Percentiles rank a stretch among this genome's conserved stretches.
phyloP scores from a whole-genome alignment of 2,113 vertebrate species.

The Alectura lathami region DNA sequence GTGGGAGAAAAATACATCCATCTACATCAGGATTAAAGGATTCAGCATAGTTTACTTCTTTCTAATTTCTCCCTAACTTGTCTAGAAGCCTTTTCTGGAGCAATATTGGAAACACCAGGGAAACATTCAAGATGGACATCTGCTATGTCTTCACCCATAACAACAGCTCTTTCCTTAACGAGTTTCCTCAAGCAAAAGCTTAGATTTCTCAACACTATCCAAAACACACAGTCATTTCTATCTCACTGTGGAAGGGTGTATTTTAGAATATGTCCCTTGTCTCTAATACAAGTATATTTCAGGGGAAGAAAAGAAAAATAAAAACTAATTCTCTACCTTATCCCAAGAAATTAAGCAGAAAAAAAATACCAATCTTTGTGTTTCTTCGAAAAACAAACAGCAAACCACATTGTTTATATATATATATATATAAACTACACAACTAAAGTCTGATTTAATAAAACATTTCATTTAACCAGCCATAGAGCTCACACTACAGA shows the following conservation, averaged over 20 bases:
- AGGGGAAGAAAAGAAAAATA: neutral
- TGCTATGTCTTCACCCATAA: neutral
- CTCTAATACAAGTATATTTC: neutral
- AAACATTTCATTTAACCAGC: neutral
- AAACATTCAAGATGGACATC: neutral
- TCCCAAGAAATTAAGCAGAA: neutral
- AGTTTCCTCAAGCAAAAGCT: neutral
- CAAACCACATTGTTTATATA: neutral
- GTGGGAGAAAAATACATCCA: neutral
- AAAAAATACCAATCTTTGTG: neutral
- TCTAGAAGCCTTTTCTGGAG: neutral
- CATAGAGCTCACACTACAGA: neutral
- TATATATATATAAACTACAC: no score
- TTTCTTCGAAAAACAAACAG: neutral
- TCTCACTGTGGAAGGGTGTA: neutral
- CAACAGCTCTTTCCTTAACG: neutral
- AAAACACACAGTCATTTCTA: neutral
- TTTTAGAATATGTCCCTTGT: neutral
- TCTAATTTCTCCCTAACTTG: neutral
- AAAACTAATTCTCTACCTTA: neutral
- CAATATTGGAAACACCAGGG: neutral
- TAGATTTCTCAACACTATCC: neutral
- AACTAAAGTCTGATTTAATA: neutral
- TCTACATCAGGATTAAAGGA: neutral
- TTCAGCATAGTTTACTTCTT: neutral